These are phyloP conservation scores for Anguilla anguilla DNA, from an alignment of 2,797 vertebrate species.

Conservation along the genomic window DNA sequence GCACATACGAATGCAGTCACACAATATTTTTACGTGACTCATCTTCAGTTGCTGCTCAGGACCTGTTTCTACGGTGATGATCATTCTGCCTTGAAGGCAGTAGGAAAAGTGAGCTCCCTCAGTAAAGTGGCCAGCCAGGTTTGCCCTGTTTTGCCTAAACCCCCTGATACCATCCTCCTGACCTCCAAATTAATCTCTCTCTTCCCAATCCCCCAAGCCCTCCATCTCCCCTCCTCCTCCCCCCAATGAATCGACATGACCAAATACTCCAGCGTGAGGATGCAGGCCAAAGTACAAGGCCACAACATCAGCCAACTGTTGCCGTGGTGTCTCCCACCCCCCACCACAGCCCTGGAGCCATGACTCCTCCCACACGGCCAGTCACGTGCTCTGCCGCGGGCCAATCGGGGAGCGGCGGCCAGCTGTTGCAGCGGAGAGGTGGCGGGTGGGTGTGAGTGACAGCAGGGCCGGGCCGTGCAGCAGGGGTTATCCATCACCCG, in stretches of 20 bases:
- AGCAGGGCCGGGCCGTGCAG: slow-evolving; percentile 53
- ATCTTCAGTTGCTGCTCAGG: neutral
- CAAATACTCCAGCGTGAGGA: slow-evolving; percentile 48
- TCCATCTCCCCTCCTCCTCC: neutral
- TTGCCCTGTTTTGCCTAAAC: slow-evolving; percentile 5
- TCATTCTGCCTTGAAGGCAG: neutral
- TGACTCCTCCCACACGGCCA: neutral
- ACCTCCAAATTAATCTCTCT: slow-evolving; percentile 43
- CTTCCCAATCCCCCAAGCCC: slow-evolving; percentile 23
- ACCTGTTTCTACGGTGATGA: neutral
- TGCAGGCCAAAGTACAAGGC: slow-evolving; percentile 59
- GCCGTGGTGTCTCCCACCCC: slow-evolving; percentile 40
- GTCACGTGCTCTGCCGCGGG: slow-evolving; percentile 30
- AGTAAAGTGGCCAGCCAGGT: neutral
- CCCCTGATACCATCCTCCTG: slow-evolving; percentile 31
- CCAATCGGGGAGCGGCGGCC: slow-evolving; percentile 46
- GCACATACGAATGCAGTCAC: neutral
- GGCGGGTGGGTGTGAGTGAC: slow-evolving; percentile 44
- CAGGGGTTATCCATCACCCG: slow-evolving; percentile 54
- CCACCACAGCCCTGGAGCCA: slow-evolving; percentile 21
- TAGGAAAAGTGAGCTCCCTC: neutral
- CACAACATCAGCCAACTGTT: slow-evolving; percentile 53
- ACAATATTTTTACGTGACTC: neutral
- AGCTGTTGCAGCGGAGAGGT: slow-evolving; percentile 51
- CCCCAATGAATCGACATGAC: slow-evolving; percentile 10